These are phyloP conservation scores for Penaeus indicus DNA, from an alignment of 1,140 invertebrate genomes.

Conservation along the genomic window DNA sequence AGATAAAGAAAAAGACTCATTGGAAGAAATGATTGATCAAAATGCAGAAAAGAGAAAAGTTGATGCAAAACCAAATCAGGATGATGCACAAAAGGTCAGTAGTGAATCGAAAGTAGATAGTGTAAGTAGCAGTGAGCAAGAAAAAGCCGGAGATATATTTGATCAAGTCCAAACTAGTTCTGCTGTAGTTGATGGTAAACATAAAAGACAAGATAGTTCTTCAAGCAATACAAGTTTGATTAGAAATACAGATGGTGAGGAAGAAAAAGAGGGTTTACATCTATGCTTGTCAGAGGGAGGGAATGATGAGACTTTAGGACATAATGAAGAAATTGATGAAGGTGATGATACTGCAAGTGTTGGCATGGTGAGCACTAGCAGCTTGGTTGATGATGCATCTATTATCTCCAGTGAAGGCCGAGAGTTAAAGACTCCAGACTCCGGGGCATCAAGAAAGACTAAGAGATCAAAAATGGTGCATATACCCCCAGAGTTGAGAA, in stretches of 20 bases:
- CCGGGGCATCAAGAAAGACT: slow-evolving; percentile 39
- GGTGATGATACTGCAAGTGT: slow-evolving; percentile 61
- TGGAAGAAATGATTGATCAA: not conserved
- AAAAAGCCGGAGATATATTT: not conserved
- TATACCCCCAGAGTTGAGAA: slow-evolving; percentile 38
- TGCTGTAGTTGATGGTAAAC: too few relatives aligned
- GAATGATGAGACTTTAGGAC: not conserved
- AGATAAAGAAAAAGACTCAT: not conserved
- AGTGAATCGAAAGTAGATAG: not conserved
- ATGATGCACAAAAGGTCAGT: not conserved
- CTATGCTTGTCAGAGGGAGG: not conserved
- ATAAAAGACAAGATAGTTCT: not conserved
- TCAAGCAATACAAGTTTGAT: too few relatives aligned
- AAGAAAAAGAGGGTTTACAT: not conserved
- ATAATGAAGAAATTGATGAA: slow-evolving; percentile 41
- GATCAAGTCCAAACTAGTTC: not conserved
- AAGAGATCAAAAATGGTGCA: slow-evolving; percentile 27
- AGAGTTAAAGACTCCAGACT: slow-evolving; percentile 63
- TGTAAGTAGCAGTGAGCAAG: not conserved
- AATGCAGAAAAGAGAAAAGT: not conserved
- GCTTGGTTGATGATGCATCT: slow-evolving; percentile 63
- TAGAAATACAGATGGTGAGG: not conserved
- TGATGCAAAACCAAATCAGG: not conserved
- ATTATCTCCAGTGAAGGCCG: slow-evolving; percentile 61
- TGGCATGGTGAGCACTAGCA: slow-evolving; percentile 58